A percentile compares a stretch with the other conserved stretches of the same genome.
phyloP scores from a whole-genome alignment of 30 jellyfish, hydroid and myxozoan species.

The Sanderia malayensis region DNA sequence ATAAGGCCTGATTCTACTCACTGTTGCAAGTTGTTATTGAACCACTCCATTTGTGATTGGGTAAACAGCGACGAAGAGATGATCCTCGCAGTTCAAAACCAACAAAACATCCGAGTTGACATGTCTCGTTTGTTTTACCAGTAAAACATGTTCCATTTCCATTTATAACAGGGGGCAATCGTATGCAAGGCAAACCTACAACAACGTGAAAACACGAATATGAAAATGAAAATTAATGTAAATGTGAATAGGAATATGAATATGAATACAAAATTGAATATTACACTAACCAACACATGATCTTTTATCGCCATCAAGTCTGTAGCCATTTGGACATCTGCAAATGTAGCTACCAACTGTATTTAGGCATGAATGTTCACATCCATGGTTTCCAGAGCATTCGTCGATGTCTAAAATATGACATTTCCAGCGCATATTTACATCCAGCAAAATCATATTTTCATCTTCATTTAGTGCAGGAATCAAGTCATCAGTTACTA shows the following conservation, averaged over 20 bases:
- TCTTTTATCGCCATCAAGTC: conserved; percentile 37
- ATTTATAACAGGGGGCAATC: conserved; percentile 61
- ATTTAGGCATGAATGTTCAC: conserved; percentile 60
- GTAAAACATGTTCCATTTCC: conserved; percentile 64
- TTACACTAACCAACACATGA: conserved; percentile 57
- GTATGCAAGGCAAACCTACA: conserved; percentile 56
- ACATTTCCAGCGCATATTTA: no score
- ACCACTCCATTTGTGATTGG: conserved; percentile 75
- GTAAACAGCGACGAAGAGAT: conserved; percentile 38
- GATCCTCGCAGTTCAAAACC: conserved; percentile 71
- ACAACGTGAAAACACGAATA: no score
- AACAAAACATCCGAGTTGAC: conserved; percentile 45
- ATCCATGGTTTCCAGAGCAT: conserved; percentile 42
- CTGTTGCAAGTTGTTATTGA: conserved; percentile 59
- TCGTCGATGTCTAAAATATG: conserved; percentile 55
- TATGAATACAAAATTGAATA: no score
- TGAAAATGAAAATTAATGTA: no score
- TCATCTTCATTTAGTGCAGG: no score
- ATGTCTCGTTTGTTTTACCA: conserved; percentile 61
- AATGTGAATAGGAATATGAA: no score
- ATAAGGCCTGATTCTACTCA: conserved; percentile 1
- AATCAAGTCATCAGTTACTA: no score
- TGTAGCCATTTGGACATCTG: conserved; percentile 44
- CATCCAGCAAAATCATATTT: no score
- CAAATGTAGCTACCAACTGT: conserved; percentile 54